Percentiles rank a stretch among this genome's conserved stretches.
Evolutionary conservation across 2,888 invertebrate species (phyloP).

Genomic region (Iselma pallidipennis): DNA sequence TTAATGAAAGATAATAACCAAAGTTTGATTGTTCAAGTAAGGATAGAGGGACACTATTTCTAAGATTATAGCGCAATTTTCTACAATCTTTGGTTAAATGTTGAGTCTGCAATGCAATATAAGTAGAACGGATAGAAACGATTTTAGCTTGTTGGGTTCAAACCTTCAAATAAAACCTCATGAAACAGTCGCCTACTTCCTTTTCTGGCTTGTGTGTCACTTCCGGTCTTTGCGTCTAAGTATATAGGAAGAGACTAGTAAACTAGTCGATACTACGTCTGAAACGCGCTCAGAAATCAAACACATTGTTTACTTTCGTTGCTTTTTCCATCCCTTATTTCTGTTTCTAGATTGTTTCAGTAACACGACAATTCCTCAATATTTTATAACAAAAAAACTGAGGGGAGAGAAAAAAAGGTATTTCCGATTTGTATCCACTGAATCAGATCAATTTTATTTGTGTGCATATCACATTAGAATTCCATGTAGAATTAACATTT

Average conservation of each 20-base stretch:
- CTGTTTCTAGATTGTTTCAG: not conserved
- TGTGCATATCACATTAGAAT: not conserved
- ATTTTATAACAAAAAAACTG: not conserved
- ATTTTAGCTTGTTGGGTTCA: constrained; percentile 47
- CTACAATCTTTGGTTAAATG: constrained; percentile 38
- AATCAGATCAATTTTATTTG: not conserved
- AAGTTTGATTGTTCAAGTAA: constrained; percentile 27
- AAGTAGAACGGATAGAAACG: constrained; percentile 47
- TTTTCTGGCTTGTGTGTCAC: constrained; percentile 46
- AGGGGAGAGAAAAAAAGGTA: not conserved
- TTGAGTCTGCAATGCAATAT: constrained; percentile 41
- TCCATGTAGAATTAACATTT: not conserved
- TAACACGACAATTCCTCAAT: not conserved
- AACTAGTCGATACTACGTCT: constrained; percentile 43
- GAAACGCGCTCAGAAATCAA: constrained; percentile 35
- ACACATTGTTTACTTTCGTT: constrained; percentile 18
- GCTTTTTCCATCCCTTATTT: not conserved
- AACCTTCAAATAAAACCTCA: constrained; percentile 47
- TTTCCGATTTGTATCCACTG: not conserved
- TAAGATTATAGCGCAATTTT: constrained; percentile 41
- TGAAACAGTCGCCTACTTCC: constrained; percentile 46
- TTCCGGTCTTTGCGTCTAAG: constrained; percentile 38
- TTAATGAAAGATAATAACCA: constrained; percentile 27
- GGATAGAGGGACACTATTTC: constrained; percentile 31
- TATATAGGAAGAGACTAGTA: constrained; percentile 33